Conservation (phyloP, 2,888 invertebrate genomes). For the Yponomeuta evonymella region DNA sequence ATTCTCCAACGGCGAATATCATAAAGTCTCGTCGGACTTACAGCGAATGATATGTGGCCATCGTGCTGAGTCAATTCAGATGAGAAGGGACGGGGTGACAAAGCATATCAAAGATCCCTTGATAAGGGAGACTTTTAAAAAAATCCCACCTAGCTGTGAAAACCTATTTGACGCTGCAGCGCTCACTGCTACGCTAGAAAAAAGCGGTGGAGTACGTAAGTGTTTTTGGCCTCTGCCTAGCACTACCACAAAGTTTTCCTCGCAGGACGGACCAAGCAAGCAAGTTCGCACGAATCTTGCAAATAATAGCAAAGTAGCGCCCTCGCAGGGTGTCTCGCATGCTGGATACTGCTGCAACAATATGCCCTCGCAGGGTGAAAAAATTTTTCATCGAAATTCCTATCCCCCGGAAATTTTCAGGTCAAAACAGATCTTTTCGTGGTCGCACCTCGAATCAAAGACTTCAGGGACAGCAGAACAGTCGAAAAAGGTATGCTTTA, state of each 20-base stretch:
- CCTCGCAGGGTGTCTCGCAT: not conserved
- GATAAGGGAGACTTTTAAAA: not conserved
- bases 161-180: not conserved
- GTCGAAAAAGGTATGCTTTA: not conserved
- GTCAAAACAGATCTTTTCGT: not conserved
- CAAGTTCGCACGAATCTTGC: not conserved
- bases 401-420: not conserved
- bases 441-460: not conserved
- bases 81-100: not conserved
- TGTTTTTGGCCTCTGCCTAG: not conserved
- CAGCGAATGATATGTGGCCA: too few species aligned
- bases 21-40: not conserved
- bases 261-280: not conserved
- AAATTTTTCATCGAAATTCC: not conserved
- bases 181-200: not conserved
- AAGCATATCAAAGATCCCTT: not conserved
- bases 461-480: not conserved
- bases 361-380: not conserved
- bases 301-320: not conserved
- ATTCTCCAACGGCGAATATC: not conserved
- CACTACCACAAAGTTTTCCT: not conserved
- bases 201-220: conserved; percentile 10
- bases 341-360: not conserved
- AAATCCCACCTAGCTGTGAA: not conserved
- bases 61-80: not conserved